Conservation (phyloP, 2,113 vertebrate species). For the Diadophis punctatus region DNA sequence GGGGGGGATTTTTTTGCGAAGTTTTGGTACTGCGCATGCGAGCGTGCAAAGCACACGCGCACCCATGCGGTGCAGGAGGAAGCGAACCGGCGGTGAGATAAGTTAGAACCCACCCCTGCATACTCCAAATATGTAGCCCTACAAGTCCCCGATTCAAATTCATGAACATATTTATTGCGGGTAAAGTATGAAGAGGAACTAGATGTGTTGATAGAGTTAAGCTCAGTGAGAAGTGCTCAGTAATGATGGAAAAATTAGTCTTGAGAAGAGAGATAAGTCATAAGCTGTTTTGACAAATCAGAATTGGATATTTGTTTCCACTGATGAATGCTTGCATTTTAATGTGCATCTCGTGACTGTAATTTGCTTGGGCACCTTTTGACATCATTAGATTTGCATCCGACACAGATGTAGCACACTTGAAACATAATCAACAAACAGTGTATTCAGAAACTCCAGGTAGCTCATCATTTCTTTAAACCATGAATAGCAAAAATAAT, state of each 20-base stretch:
- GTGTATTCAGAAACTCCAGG: background rate
- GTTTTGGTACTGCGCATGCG: no score
- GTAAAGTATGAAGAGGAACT: background rate
- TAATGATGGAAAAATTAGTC: background rate
- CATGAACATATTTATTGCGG: background rate
- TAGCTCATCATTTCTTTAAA: slow-evolving; percentile 16
- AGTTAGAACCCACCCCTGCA: no score
- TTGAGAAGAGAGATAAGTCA: background rate
- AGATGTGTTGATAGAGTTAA: background rate
- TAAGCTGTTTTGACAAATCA: background rate
- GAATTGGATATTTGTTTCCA: slow-evolving; percentile 2
- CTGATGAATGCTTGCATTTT: slow-evolving; percentile 1
- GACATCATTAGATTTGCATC: slow-evolving; percentile 21
- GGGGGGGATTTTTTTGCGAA: no score
- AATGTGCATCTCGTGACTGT: background rate
- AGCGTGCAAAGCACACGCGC: no score
- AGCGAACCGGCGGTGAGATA: no score
- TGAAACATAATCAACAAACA: slow-evolving; percentile 25
- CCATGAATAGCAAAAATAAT: background rate
- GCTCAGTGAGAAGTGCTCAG: background rate
- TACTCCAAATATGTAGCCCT: background rate
- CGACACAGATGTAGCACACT: background rate
- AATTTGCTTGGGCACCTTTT: slow-evolving; percentile 14
- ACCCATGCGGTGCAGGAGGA: no score
- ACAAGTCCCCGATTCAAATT: background rate